Base-by-base conservation (phyloP, 1,140 invertebrate genomes). In the Drosophila lacertosa region DNA sequence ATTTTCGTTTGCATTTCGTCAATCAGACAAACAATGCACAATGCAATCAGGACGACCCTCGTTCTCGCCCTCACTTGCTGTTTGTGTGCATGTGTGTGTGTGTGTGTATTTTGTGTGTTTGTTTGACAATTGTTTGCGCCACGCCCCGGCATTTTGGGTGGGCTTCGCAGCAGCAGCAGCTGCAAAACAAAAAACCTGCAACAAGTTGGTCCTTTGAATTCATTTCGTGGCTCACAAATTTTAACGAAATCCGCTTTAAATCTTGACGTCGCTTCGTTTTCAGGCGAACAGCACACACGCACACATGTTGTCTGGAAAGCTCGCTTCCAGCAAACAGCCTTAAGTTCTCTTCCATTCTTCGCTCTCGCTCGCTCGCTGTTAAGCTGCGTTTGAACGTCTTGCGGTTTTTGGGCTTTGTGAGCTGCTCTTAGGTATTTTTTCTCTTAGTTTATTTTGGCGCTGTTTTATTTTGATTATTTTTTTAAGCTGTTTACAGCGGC, bases 1-100 rank as follows among this genome's bases (percentile, higher is more conserved):
- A 88, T 88, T 88, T 89, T 88, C 74, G 78, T 88, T 88, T 86
- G 81, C 82, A 86, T 86, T 86, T 86, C 81, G 82, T 88, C 82
- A 88, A 86, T 88, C 81, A 86, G 77, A 88, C 73, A 86, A 84
- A 84, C 82, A 80, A 81, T 83, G 66, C 80, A 73, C 83, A 76
- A 65, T 86, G 80, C 67, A 86, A 86, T 47, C 67, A 66, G 78
- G 73, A 81, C 62, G 73, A 81, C 58, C 54, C 45, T 24, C 48
- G 7, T 32, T 53, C 55, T 48, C 39, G 32, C 58, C 40, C 64
- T 26, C 75, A 29, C 44, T 57, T 37, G 29, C n/a, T 20, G 15
- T 16, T 35, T 57, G n/a, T 24, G 16, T 20, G 18, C 26, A n/a
- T 32, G 9, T 40, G 16, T 51, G 10, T 47, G 22, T 47, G 13